A percentile compares a stretch with the other conserved stretches of the same genome.
Evolutionary conservation across 2,113 vertebrate species (phyloP).

Genomic region (Campylomormyrus tamandua): DNA sequence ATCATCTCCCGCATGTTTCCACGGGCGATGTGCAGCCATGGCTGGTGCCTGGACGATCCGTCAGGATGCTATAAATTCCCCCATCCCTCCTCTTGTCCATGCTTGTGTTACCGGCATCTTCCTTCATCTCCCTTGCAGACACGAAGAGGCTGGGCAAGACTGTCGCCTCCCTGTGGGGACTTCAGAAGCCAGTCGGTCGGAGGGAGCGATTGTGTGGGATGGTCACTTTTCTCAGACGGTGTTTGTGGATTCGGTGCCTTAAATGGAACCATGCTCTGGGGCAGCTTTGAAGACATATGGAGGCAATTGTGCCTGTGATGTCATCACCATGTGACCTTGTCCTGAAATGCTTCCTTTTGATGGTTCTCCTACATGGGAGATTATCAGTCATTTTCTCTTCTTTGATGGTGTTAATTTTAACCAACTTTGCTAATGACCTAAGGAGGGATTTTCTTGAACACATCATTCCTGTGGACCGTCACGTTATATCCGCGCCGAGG

Average conservation of each 20-base stretch:
- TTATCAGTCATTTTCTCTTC: not conserved
- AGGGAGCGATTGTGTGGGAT: not conserved
- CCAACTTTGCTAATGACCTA: conserved; percentile 4
- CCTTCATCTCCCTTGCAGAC: not conserved
- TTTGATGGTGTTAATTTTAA: not conserved
- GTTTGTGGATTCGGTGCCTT: not conserved
- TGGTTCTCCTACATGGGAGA: not conserved
- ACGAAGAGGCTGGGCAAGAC: not conserved
- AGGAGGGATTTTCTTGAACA: not conserved
- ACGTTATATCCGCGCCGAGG: not conserved
- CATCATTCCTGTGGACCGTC: not conserved
- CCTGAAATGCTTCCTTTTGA: conserved; percentile 4
- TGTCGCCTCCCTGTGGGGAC: not conserved
- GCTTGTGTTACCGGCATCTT: not conserved
- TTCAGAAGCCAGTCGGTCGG: not conserved
- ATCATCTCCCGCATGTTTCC: not conserved
- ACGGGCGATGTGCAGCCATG: not conserved
- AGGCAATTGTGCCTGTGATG: conserved; percentile 37
- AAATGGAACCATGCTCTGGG: conserved; percentile 4
- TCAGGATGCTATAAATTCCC: not conserved
- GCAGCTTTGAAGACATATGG: conserved; percentile 25
- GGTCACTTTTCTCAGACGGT: not conserved
- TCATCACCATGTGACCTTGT: conserved; percentile 42
- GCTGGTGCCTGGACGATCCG: too few species aligned
- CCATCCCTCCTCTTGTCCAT: not conserved